Evolutionary conservation across 53 echinoderm and acorn worm species (phyloP).

Genomic region (Holothuria leucospilota): DNA sequence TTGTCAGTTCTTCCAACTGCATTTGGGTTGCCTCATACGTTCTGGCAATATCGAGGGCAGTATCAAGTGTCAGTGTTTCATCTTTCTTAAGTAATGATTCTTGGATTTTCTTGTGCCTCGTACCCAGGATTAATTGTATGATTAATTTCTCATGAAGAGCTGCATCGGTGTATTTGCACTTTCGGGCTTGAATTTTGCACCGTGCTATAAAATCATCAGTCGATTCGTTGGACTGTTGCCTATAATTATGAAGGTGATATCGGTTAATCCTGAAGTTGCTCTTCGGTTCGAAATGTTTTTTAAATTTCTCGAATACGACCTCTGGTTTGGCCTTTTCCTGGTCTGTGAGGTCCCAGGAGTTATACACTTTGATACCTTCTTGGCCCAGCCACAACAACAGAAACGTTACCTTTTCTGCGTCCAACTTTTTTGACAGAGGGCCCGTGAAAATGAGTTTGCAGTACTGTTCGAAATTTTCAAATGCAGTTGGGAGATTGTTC

Average conservation of each 20-base stretch:
- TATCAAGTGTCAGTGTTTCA: constrained; percentile 57
- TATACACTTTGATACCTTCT: constrained; percentile 65
- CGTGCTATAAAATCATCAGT: constrained; percentile 58
- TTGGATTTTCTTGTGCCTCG: constrained; percentile 69
- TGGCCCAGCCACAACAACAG: constrained; percentile 63
- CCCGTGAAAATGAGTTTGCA: constrained; percentile 66
- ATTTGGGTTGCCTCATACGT: too few species aligned
- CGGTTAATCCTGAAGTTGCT: constrained; percentile 64
- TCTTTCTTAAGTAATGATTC: constrained; percentile 61
- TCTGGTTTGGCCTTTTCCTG: constrained; percentile 51
- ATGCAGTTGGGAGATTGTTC: constrained; percentile 38
- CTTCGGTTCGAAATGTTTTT: constrained; percentile 65
- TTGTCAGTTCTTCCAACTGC: too few species aligned
- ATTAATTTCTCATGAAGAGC: constrained; percentile 57
- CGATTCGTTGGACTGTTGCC: constrained; percentile 46
- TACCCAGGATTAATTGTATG: too few species aligned
- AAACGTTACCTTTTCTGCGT: constrained; percentile 33
- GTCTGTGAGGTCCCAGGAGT: constrained; percentile 58
- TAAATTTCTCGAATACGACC: constrained; percentile 51
- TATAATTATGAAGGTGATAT: constrained; percentile 53
- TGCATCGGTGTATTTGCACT: constrained; percentile 53
- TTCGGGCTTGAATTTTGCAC: constrained; percentile 55
- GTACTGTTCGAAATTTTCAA: constrained; percentile 63
- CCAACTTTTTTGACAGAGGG: constrained; percentile 63
- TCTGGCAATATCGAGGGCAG: too few species aligned